These are phyloP conservation scores for Scaptodrosophila lebanonensis DNA, from an alignment of 1,140 invertebrate species.

Conservation along the genomic window DNA sequence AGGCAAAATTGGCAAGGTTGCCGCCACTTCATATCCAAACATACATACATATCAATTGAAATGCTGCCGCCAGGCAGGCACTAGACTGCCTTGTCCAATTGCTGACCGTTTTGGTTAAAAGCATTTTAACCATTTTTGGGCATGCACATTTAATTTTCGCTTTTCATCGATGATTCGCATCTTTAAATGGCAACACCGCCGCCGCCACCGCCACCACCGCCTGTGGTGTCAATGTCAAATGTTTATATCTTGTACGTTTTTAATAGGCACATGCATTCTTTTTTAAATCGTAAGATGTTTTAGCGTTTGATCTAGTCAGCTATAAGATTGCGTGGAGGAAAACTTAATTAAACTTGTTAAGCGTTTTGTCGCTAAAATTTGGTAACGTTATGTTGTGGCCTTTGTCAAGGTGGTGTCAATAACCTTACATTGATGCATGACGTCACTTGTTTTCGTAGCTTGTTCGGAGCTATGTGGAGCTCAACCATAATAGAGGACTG, in stretches of 20 bases:
- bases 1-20: slow-evolving; percentile 47
- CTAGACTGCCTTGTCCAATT: slow-evolving; percentile 66
- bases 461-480: too few relatives aligned
- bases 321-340: slow-evolving; percentile 32
- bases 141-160: slow-evolving; percentile 53
- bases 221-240: slow-evolving; percentile 49
- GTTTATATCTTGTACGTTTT: slow-evolving; percentile 59
- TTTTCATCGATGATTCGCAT: slow-evolving; percentile 38
- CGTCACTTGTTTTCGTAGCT: too few relatives aligned
- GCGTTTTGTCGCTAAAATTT: background rate
- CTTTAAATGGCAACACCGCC: slow-evolving; percentile 29
- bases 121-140: slow-evolving; percentile 69
- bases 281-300: slow-evolving; percentile 8
- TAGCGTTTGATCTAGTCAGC: slow-evolving; percentile 1
- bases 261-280: slow-evolving; percentile 47
- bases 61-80: background rate
- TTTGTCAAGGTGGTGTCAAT: background rate
- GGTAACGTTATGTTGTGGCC: background rate
- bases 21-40: slow-evolving; percentile 23
- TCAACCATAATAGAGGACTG: too few relatives aligned
- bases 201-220: too few relatives aligned
- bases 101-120: slow-evolving; percentile 54
- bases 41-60: background rate
- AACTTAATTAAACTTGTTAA: slow-evolving; percentile 6
- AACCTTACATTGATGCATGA: too few relatives aligned